phyloP scores from a whole-genome alignment of 2,797 vertebrate species.

The Argentina silus region DNA sequence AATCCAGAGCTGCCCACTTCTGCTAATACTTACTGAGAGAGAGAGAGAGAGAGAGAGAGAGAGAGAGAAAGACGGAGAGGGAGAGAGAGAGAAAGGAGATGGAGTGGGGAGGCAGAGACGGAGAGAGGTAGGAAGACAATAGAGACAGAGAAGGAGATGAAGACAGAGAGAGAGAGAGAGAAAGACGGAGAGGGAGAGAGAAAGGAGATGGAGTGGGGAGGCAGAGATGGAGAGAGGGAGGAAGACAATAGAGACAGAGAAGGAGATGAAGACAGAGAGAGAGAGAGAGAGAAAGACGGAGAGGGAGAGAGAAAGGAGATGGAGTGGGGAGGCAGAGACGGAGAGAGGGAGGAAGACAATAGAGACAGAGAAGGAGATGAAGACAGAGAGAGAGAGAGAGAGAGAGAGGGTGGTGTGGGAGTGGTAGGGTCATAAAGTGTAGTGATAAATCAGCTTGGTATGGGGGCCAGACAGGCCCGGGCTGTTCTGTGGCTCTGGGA shows the following conservation, averaged over 20 bases:
- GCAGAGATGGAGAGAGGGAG: too few species aligned
- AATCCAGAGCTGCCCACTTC: too few species aligned
- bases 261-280: background rate
- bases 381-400: conserved; percentile 2
- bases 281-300: background rate
- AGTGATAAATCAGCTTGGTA: too few species aligned
- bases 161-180: conserved; percentile 7
- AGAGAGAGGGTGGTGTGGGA: background rate
- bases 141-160: background rate
- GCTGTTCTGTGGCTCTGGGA: too few species aligned
- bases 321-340: too few species aligned
- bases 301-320: conserved; percentile 2
- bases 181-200: background rate
- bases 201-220: background rate
- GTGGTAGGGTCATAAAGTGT: too few species aligned
- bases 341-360: background rate
- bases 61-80: background rate
- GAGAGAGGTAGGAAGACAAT: background rate
- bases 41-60: conserved; percentile 16
- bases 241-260: background rate
- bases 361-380: background rate
- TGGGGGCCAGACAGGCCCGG: too few species aligned
- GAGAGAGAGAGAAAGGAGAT: background rate
- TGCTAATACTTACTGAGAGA: too few species aligned
- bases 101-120: conserved; percentile 21